Conservation (phyloP, 2,797 vertebrate species). For the Neostethus bicornis region DNA sequence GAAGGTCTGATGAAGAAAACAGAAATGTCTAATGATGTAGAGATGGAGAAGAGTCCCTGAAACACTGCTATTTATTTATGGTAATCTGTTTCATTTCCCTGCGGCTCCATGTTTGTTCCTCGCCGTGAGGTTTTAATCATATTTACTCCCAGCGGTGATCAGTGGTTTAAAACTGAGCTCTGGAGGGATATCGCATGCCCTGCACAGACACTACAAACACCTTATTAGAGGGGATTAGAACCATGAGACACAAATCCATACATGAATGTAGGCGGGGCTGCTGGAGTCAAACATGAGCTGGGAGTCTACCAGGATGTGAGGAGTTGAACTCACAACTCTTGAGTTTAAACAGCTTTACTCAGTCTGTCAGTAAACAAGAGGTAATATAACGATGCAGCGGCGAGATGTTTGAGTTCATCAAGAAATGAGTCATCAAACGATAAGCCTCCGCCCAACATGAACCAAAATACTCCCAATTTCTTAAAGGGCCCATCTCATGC, state of each 20-base stretch:
- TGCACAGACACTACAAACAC: not conserved
- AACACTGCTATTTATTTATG: no score
- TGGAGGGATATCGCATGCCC: not conserved
- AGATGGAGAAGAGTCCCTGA: no score
- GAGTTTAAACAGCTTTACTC: constrained; percentile 29
- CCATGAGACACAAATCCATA: not conserved
- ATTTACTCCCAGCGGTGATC: not conserved
- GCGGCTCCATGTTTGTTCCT: not conserved
- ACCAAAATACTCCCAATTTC: no score
- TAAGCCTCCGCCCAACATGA: no score
- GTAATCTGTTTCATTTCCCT: not conserved
- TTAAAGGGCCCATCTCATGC: no score
- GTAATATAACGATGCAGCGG: constrained; percentile 25
- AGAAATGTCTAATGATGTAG: no score
- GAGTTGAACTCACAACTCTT: constrained; percentile 26
- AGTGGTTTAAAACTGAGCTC: not conserved
- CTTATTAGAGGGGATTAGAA: not conserved
- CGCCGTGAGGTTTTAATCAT: not conserved
- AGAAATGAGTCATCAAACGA: no score
- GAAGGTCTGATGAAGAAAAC: no score
- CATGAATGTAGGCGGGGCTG: not conserved
- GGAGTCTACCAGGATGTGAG: constrained; percentile 11
- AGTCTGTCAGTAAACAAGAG: constrained; percentile 19
- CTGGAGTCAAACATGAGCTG: not conserved
- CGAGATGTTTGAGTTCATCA: constrained; percentile 1